These are phyloP conservation scores for Pogonognathellus flavescens DNA, from an alignment of 1,140 invertebrate species.

Conservation along the genomic window DNA sequence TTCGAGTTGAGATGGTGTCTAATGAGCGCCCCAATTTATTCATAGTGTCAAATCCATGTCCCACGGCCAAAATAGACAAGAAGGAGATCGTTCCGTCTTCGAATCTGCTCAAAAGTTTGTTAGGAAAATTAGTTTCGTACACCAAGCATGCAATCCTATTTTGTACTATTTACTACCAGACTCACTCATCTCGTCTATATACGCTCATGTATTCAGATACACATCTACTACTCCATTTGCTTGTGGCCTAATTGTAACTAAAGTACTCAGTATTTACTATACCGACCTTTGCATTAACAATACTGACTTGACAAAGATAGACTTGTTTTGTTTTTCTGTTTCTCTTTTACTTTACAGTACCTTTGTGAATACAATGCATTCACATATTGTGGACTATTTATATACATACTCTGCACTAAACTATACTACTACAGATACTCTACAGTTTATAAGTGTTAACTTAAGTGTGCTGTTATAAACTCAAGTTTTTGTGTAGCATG, in stretches of 20 bases:
- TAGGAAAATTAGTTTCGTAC: conserved; percentile 42
- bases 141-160: conserved; percentile 22
- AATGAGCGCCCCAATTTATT: conserved; percentile 77
- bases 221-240: background rate
- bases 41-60: conserved; percentile 84
- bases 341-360: too few relatives aligned
- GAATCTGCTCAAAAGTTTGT: conserved; percentile 76
- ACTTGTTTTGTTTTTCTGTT: too few relatives aligned
- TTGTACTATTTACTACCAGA: conserved; percentile 44
- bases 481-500: too few relatives aligned
- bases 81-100: conserved; percentile 95
- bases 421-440: too few relatives aligned
- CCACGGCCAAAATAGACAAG: conserved; percentile 84
- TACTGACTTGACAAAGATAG: too few relatives aligned
- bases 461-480: too few relatives aligned
- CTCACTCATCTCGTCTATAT: conserved; percentile 31
- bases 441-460: too few relatives aligned
- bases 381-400: too few relatives aligned
- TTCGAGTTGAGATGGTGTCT: conserved; percentile 79
- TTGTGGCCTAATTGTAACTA: background rate
- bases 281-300: background rate
- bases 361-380: too few relatives aligned
- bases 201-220: too few relatives aligned
- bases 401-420: too few relatives aligned
- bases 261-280: background rate